Evolutionary conservation across 2,113 vertebrate genomes (phyloP).

Genomic region (Anhinga rufa): DNA sequence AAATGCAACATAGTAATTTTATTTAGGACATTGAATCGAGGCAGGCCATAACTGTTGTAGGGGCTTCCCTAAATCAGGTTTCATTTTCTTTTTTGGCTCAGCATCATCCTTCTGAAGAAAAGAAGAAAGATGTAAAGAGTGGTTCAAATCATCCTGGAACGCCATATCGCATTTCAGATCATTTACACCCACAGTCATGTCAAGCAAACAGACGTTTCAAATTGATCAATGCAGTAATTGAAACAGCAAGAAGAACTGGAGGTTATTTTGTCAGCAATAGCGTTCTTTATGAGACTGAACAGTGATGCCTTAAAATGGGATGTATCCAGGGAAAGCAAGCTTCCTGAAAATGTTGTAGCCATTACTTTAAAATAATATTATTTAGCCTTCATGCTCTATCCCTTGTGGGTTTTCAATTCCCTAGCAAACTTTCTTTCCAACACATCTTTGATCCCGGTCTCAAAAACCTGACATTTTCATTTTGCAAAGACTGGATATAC

Average conservation of each 20-base stretch:
- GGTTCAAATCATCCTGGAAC: background rate
- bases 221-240: conserved; percentile 31
- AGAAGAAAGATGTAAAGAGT: background rate
- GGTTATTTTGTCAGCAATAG: conserved; percentile 26
- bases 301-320: conserved; percentile 61
- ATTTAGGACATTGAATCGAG: background rate
- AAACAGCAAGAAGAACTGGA: conserved; percentile 27
- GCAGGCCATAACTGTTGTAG: background rate
- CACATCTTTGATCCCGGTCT: conserved; percentile 26
- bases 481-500: conserved; percentile 1
- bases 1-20: background rate
- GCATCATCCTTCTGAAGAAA: background rate
- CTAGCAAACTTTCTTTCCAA: conserved; percentile 46
- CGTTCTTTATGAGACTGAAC: conserved; percentile 45
- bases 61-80: background rate
- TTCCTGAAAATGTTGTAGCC: conserved; percentile 46
- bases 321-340: conserved; percentile 42
- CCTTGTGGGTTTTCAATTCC: conserved; percentile 58
- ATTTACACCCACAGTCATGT: background rate
- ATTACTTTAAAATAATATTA: conserved; percentile 54
- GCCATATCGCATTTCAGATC: background rate
- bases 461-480: conserved; percentile 31
- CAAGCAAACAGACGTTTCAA: conserved; percentile 26
- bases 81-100: background rate
- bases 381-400: conserved; percentile 35